Base-by-base conservation (phyloP, 2,888 invertebrate genomes). In the Philonicus albiceps region DNA sequence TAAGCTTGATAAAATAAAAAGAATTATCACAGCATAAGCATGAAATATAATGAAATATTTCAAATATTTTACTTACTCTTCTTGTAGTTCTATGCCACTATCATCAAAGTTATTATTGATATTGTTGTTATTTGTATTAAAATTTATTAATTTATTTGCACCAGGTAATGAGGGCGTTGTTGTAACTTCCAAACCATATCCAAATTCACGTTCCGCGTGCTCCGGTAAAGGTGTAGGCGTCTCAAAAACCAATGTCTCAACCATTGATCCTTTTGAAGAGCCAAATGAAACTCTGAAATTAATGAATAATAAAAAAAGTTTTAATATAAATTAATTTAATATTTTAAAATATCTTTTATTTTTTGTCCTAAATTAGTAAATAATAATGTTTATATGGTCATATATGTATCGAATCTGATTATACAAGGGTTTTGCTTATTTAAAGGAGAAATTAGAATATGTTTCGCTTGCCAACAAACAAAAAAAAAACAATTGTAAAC, bases 261-360 rank as follows among this genome's bases (percentile, higher is more conserved):
- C 97, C 97, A 98, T 97, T 84, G 97, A 97, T 89, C 97, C 97
- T 92, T 97, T 97, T 89, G 97, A 97, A 92, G 97, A 97, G 89
- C 97, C 98, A 93, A 98, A 98, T 83, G 97, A 97, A 89, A 98
- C 98, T 94, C 97, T 98, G 94, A 16, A 93, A 93, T 19, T n/a
- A n/a, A n/a, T n/a, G n/a, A n/a, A n/a, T n/a, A n/a, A n/a, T n/a
- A n/a, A n/a, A n/a, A n/a, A n/a, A n/a, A n/a, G n/a, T n/a, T n/a
- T n/a, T n/a, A n/a, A n/a, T n/a, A n/a, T n/a, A n/a, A n/a, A n/a
- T n/a, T n/a, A n/a, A n/a, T n/a, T n/a, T n/a, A n/a, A n/a, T n/a
- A n/a, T n/a, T n/a, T n/a, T n/a, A n/a, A n/a, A n/a, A n/a, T n/a
- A n/a, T n/a, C n/a, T n/a, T n/a, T n/a, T n/a, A n/a, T 37, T 37